These are phyloP conservation scores for Panthera uncia DNA, from an alignment of 2,113 vertebrate species.

Conservation along the genomic window DNA sequence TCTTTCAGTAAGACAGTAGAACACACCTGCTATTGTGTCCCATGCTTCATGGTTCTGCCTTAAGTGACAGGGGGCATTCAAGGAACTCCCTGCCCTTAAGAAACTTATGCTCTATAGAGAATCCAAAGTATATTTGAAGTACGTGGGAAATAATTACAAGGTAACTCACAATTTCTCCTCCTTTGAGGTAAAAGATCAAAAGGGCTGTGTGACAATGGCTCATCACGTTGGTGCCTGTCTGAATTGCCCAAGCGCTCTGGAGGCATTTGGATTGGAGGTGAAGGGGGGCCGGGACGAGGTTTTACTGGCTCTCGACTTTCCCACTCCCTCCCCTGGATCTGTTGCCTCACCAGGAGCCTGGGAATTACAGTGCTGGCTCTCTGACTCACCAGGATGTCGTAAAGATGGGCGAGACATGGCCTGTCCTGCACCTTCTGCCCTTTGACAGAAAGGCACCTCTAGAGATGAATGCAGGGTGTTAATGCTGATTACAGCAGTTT, in stretches of 20 bases:
- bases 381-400: constrained; percentile 58
- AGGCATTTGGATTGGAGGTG: background rate
- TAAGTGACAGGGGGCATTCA: accelerated
- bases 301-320: constrained; percentile 19
- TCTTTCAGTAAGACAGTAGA: background rate
- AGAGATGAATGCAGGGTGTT: constrained; percentile 9
- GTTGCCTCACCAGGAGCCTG: constrained; percentile 52
- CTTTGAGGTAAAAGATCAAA: constrained; percentile 72
- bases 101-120: constrained; percentile 50
- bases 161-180: background rate
- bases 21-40: accelerated
- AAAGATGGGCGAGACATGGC: constrained; percentile 56
- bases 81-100: constrained; percentile 58
- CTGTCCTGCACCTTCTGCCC: background rate
- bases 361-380: constrained; percentile 25
- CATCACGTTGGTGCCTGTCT: constrained; percentile 45
- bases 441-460: background rate
- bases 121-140: background rate
- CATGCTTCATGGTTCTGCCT: background rate
- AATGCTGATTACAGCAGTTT: constrained; percentile 64
- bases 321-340: background rate
- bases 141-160: constrained; percentile 55
- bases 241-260: constrained; percentile 22
- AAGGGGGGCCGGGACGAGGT: constrained; percentile 4
- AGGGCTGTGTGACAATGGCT: background rate